Percentiles rank a stretch among this genome's conserved stretches.
phyloP scores from a whole-genome alignment of 2,113 vertebrate species.

The Podarcis muralis region DNA sequence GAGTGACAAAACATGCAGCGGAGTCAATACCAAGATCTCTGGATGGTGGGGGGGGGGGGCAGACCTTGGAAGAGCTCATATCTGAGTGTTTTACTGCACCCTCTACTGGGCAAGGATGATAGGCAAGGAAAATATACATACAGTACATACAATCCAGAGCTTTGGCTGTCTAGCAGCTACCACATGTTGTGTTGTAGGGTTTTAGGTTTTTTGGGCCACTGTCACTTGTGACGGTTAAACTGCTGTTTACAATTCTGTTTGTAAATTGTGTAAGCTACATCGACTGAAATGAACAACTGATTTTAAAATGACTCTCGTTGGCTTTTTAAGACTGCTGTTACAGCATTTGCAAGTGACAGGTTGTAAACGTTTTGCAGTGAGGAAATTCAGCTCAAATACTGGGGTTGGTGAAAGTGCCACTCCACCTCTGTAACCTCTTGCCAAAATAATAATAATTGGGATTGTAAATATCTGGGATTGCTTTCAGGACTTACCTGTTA shows the following conservation, averaged over 20 bases:
- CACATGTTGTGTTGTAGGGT: not conserved
- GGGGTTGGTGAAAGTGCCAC: not conserved
- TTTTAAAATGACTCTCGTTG: not conserved
- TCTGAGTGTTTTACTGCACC: not conserved
- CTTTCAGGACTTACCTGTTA: not conserved
- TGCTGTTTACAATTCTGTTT: not conserved
- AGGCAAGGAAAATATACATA: too few relatives aligned
- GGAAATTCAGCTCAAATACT: too few relatives aligned
- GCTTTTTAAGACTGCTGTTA: not conserved
- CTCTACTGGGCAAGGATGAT: not conserved
- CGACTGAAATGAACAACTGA: not conserved
- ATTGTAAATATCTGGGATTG: not conserved
- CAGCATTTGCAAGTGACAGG: not conserved
- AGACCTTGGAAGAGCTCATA: rapidly evolving
- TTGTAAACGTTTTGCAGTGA: not conserved
- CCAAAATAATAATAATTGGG: not conserved
- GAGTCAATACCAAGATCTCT: not conserved
- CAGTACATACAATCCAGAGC: not conserved
- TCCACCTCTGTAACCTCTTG: not conserved
- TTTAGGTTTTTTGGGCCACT: not conserved
- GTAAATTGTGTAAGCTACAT: not conserved
- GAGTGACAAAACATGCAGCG: rapidly evolving
- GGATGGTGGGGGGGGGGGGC: rapidly evolving
- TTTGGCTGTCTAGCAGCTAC: not conserved
- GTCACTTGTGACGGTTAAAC: not conserved